A percentile compares a stretch with the other conserved stretches of the same genome.
phyloP scores from a whole-genome alignment of 2,888 invertebrate genomes.

The Pteria penguin region DNA sequence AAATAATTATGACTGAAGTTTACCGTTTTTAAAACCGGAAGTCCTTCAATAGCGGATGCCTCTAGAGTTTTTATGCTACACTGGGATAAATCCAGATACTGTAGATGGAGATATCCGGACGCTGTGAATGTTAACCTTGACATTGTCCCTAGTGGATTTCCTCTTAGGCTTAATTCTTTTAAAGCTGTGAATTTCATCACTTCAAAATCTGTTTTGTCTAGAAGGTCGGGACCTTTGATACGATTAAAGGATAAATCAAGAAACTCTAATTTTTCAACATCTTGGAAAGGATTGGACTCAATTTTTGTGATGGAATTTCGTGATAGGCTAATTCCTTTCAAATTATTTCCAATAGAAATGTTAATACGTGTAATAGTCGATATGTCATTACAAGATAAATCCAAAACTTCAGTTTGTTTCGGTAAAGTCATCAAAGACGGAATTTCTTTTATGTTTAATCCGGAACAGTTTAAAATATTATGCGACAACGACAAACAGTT shows the following conservation, averaged over 20 bases:
- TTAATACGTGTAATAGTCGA: neutral
- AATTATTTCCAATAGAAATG: neutral
- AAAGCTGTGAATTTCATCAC: constrained; percentile 14
- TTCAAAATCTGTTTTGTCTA: neutral
- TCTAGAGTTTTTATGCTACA: constrained; percentile 24
- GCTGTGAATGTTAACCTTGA: constrained; percentile 29
- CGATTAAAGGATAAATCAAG: constrained; percentile 40
- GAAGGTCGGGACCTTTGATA: constrained; percentile 24
- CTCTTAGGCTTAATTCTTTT: constrained; percentile 14
- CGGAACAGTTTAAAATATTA: neutral
- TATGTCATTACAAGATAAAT: neutral
- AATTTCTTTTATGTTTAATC: neutral
- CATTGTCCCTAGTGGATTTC: constrained; percentile 33
- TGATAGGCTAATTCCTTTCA: constrained; percentile 16
- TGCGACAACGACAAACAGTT: too few relatives aligned
- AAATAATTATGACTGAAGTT: constrained; percentile 28
- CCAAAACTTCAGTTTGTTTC: neutral
- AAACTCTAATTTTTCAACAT: constrained; percentile 12
- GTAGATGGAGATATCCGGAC: constrained; percentile 19
- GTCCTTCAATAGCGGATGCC: constrained; percentile 22
- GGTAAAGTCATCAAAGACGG: neutral
- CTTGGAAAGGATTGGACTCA: constrained; percentile 14
- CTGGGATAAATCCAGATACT: constrained; percentile 34
- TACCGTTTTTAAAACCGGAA: constrained; percentile 20
- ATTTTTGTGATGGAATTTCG: constrained; percentile 27